Evolutionary conservation across 2,113 vertebrate genomes (phyloP).

Genomic region (Ammodramus savannarum): DNA sequence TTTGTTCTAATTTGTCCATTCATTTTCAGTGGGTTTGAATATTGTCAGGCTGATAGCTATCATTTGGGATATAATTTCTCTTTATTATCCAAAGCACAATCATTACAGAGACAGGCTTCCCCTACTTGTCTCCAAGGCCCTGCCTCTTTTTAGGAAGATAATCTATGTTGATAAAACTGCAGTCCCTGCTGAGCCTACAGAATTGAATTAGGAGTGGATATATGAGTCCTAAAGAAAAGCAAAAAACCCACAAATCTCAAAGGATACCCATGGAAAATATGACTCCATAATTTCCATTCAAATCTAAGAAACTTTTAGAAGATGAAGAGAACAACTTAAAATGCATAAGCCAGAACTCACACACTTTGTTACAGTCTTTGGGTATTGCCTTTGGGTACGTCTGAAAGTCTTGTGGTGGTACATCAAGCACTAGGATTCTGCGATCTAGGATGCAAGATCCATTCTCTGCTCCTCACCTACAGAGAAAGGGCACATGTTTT

Average conservation of each 20-base stretch:
- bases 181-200: not conserved
- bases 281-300: not conserved
- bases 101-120: slow-evolving; percentile 32
- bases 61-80: slow-evolving; percentile 12
- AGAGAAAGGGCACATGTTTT: not conserved
- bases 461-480: not conserved
- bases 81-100: slow-evolving; percentile 39
- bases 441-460: not conserved
- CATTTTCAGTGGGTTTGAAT: slow-evolving; percentile 29
- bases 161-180: slow-evolving; percentile 35
- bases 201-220: slow-evolving; percentile 21
- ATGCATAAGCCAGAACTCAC: not conserved
- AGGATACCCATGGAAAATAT: not conserved
- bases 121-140: slow-evolving; percentile 26
- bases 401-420: fast-evolving
- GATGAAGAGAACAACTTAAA: not conserved
- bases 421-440: not conserved
- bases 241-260: not conserved
- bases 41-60: slow-evolving; percentile 34
- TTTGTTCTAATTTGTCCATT: slow-evolving; percentile 32
- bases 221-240: not conserved
- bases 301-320: not conserved
- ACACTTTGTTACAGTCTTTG: not conserved
- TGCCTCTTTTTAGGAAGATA: slow-evolving; percentile 40
- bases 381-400: not conserved